A percentile compares a stretch with the other conserved stretches of the same genome.
Evolutionary conservation across 2,113 vertebrate species (phyloP).

Genomic region (Dunckerocampus dactyliophorus): DNA sequence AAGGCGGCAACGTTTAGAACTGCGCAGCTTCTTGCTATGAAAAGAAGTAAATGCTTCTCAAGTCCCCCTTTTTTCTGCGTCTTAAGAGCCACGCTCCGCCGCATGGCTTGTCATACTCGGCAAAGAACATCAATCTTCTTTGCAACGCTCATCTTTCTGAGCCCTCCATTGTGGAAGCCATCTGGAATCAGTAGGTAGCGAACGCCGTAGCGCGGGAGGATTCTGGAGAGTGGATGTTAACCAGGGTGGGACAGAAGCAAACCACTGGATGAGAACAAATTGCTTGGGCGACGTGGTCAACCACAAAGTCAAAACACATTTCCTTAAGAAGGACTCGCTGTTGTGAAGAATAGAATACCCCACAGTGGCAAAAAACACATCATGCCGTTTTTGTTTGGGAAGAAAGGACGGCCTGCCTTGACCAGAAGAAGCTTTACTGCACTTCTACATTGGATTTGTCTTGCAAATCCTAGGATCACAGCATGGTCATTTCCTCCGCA

Average conservation of each 20-base stretch:
- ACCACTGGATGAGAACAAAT: conserved; percentile 68
- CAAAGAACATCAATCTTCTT: conserved; percentile 77
- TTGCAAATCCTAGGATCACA: conserved; percentile 9
- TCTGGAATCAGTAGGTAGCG: conserved; percentile 66
- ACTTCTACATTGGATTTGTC: conserved; percentile 11
- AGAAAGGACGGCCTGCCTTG: conserved; percentile 1
- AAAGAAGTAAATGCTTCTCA: conserved; percentile 48
- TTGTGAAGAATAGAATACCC: conserved; percentile 22
- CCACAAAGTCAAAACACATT: conserved; percentile 56
- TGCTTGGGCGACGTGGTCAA: conserved; percentile 60
- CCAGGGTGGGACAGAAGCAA: conserved; percentile 50
- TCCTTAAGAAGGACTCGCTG: conserved; percentile 36
- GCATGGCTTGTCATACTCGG: conserved; percentile 66
- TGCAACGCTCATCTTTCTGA: conserved; percentile 63
- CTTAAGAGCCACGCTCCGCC: conserved; percentile 58
- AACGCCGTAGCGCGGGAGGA: conserved; percentile 34
- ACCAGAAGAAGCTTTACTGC: conserved; percentile 15
- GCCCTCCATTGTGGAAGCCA: conserved; percentile 61
- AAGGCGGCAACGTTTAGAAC: conserved; percentile 25
- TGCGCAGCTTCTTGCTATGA: conserved; percentile 26
- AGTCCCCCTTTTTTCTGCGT: conserved; percentile 57
- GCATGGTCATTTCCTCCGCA: conserved; percentile 5
- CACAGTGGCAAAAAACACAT: not conserved
- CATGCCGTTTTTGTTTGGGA: no score
- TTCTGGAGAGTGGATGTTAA: conserved; percentile 54